Evolutionary conservation across 2,888 invertebrate species (phyloP), one percentile per base, ranked within the genome.

Genomic region (Sericinus montela): DNA sequence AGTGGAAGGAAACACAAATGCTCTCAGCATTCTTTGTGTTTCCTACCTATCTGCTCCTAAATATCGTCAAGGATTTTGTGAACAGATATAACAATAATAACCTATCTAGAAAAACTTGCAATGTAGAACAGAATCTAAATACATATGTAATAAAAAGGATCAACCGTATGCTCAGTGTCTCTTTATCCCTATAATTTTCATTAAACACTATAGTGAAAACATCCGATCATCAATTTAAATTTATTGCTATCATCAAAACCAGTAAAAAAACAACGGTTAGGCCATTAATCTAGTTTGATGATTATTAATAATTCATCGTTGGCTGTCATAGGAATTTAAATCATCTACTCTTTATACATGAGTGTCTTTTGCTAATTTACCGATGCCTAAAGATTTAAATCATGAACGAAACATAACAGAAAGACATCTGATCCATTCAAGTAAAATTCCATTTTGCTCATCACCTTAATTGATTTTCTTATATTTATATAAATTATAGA

Each of bases 391-490:
- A 45, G 30, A 37, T 29, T 40, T 35, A 30, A 45, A 50, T 45
- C 41, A 45, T 28, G 32, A 45, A 36, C 45, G 35, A 11, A 36
- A 40, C 50, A 41, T 45, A 45, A 45, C 36, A 50, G 50, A 41
- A 57, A 56, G 58, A 62, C 62, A 59, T 54, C 40, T 50, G 61
- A 55, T 62, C 57, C 45, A 57, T 59, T 47, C 51, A 41, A 52
- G 56, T 59, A 56, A 49, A 62, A 62, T 62, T 55, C 59, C 64
- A 63, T 67, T 67, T 67, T 62, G 59, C 66, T 67, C 67, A 74
- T 77, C 68, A 70, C 53, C 60, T 62, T 79, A 78, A 77, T 76
- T 72, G 71, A 75, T 77, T 75, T 76, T 69, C 68, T 67, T 67
- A 61, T 69, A 64, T 69, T 67, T 65, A 66, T 70, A 75, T 74